A percentile compares a stretch with the other conserved stretches of the same genome.
These are phyloP conservation scores for Eilema griseolum DNA, from an alignment of 2,888 invertebrate genomes.

Conservation along the genomic window DNA sequence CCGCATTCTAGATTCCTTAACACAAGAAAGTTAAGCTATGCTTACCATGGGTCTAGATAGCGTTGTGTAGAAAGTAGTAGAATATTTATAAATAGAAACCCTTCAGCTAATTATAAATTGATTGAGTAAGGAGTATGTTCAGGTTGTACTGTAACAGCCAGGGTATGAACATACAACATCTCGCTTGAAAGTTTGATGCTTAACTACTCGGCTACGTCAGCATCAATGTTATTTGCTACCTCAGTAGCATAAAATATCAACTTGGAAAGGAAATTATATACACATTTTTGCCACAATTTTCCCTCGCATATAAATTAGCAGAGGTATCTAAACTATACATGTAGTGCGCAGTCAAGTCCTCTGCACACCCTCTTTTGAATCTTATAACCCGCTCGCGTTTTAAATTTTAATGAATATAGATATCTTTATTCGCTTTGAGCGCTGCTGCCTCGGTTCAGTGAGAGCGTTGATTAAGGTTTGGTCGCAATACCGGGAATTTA, in stretches of 20 bases:
- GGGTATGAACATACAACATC: too few species aligned
- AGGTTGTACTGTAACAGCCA: too few species aligned
- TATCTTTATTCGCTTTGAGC: conserved; percentile 82
- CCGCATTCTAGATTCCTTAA: too few species aligned
- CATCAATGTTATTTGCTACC: not conserved
- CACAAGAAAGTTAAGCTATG: too few species aligned
- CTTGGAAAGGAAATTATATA: not conserved
- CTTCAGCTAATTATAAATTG: too few species aligned
- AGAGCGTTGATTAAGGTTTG: conserved; percentile 58
- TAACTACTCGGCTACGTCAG: too few species aligned
- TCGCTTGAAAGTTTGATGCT: too few species aligned
- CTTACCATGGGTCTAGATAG: too few species aligned
- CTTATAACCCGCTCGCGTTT: conserved; percentile 81
- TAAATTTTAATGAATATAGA: conserved; percentile 85
- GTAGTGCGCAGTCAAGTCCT: conserved; percentile 35
- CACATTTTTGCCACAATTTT: conserved; percentile 19
- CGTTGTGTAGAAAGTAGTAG: too few species aligned
- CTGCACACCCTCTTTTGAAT: conserved; percentile 70
- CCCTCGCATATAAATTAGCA: conserved; percentile 45
- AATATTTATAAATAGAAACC: too few species aligned
- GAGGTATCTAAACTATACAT: conserved; percentile 37
- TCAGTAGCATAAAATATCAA: not conserved
- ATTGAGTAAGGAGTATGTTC: too few species aligned
- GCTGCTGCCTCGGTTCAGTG: conserved; percentile 58
- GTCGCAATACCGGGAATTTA: conserved; percentile 39